Base-by-base conservation (phyloP, 2,888 invertebrate genomes). In the Plebejus argus region DNA sequence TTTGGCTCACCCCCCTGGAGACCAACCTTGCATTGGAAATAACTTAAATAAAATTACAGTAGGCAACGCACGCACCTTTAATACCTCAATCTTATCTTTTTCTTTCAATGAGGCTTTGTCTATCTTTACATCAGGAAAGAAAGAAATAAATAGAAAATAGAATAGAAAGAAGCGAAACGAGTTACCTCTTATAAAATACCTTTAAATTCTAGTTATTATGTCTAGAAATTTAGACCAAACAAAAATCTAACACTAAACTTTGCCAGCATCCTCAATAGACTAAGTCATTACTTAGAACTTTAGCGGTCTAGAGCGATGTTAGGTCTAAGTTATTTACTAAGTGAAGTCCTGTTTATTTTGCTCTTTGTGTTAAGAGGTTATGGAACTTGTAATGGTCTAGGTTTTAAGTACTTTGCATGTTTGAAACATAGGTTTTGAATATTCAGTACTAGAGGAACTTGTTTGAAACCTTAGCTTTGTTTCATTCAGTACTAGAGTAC, bases 271-370 rank as follows among this genome's bases (percentile, higher is more conserved):
- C 66, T 66, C 66, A 15, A 33, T 66, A 66, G 66, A 28, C 66
- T 66, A 28, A 66, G 28, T 28, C 66, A 66, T 66, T 66, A 66
- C 66, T 66, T 66, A 66, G 66, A 66, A 66, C 66, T 66, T 33
- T 28, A 66, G 28, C 28, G 28, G 66, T 66, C 28, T 15, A 33
- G 28, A 66, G 12, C 66, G 15, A 28, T 66, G 66, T 66, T 66
- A 66, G 28, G 28, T 28, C 28, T 33, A 33, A 66, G 66, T 66
- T 66, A 66, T 66, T 66, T 66, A 66, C 66, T 66, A 28, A 66
- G 61, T 66, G 23, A 23, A 66, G 66, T 33, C 66, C 66, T 33
- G 66, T 66, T 66, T 66, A 66, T 66, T 66, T 66, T 66, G 66
- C 66, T 66, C 66, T 66, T 66, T 28, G 28, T 15, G 66, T 28